Base-by-base conservation (phyloP, 1,140 invertebrate genomes). In the Asobara japonica region DNA sequence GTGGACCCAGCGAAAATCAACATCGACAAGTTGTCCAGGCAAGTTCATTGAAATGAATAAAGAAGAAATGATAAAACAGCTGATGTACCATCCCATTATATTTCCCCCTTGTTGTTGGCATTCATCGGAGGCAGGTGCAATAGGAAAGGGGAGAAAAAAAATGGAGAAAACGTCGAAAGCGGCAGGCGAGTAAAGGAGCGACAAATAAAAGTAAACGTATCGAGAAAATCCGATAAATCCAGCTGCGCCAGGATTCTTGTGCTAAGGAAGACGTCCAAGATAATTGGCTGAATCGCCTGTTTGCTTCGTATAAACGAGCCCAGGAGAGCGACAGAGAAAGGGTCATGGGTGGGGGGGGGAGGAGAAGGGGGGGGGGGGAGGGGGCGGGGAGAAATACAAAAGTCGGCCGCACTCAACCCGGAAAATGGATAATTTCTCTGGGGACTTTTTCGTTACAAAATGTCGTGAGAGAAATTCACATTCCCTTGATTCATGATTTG, bases 401-500 rank as follows among this genome's bases (percentile, higher is more conserved):
- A 33, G 31, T 33, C 31, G 5, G 5, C 11, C 31, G 4, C 31
- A 6, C 31, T 6, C 31, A 6, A 33, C 31, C 11, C 31, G 18
- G n/a, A 56, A 45, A n/a, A 31, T 61, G 61, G 72, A 78, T 80
- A 79, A 79, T 80, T 82, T 78, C 75, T 78, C 74, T 27, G 45
- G 75, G 75, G 78, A 77, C 61, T 31, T 31, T 29, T 20, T 20
- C 45, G 4, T 29, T 38, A 27, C 30, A 33, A 45, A 45, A 45
- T 45, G 41, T 16, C 41, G n/a, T 16, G n/a, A 16, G 41, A 16
- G 41, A 45, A 45, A 20, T 16, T 41, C 33, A 22, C 20, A 3
- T 48, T 48, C 13, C 20, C 41, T 48, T 3, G 41, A 5, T 13
- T 48, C 4, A 48, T 11, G 20, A 48, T 13, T 16, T 3, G n/a